Percentiles rank a stretch among this genome's conserved stretches.
phyloP scores from a whole-genome alignment of 2,888 invertebrate genomes.

The Sarcophaga variegata region DNA sequence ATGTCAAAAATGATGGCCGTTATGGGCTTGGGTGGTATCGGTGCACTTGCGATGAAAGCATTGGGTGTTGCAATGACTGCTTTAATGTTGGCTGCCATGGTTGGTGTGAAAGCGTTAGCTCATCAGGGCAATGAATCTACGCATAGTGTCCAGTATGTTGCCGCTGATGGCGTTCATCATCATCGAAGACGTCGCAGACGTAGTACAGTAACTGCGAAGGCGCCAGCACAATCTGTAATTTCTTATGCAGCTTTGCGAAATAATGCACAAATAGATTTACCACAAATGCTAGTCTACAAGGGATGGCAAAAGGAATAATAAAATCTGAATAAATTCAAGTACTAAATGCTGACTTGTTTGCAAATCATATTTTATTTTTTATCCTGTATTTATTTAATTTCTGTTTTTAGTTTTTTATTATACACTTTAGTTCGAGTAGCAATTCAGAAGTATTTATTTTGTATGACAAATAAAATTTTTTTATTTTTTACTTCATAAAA shows the following conservation, averaged over 20 bases:
- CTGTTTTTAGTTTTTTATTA: background rate
- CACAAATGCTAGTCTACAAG: conserved; percentile 82
- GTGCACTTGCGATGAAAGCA: conserved; percentile 90
- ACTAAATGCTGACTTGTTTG: background rate
- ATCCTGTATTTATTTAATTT: background rate
- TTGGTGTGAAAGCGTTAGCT: conserved; percentile 88
- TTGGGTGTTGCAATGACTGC: conserved; percentile 88
- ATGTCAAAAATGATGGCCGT: conserved; percentile 90
- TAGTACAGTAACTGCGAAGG: conserved; percentile 1
- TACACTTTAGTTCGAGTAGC: too few relatives aligned
- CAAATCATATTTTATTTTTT: background rate
- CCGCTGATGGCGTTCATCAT: conserved; percentile 78
- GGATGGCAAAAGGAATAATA: conserved; percentile 81
- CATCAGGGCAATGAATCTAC: conserved; percentile 82
- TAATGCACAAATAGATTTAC: conserved; percentile 58
- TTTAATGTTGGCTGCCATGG: conserved; percentile 88
- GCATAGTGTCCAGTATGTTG: conserved; percentile 83
- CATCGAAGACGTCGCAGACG: conserved; percentile 75
- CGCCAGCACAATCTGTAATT: background rate
- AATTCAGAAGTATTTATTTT: background rate
- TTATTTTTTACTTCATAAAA: too few relatives aligned
- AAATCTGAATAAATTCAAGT: background rate
- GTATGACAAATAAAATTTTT: background rate
- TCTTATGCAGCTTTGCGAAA: background rate
- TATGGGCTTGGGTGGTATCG: conserved; percentile 88